Evolutionary conservation across 2,113 vertebrate species (phyloP), one percentile per base, ranked within the genome.

Genomic region (Erythrocebus patas): DNA sequence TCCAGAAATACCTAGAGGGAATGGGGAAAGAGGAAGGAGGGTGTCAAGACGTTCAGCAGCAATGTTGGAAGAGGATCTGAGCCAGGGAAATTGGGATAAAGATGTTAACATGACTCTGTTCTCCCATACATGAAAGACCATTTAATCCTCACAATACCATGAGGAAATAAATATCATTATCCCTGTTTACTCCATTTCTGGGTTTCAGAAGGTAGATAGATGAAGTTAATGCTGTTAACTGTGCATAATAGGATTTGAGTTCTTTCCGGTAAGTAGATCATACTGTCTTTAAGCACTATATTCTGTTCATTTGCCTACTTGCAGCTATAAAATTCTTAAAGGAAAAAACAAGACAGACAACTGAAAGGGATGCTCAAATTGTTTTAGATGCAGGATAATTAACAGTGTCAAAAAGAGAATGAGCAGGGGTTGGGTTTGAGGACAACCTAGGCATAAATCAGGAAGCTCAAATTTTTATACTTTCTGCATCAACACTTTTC

Each of bases 401-500:
- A 91, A 84, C 9, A 82, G 38, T 38, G 4, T 72, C 52, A 35
- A 95, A 82, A 81, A 93, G 9, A 72, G 23, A 45, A 8, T 52
- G 48, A 73, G 25, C 12, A 92, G 83, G 38, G 17, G 55, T 20
- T 75, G 25, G 25, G 32, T 88, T 79, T 79, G 8, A 66, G 79
- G 83, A 90, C 35, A 93, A n/a, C 23, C 8, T 18, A 83, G 20
- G 64, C 43, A 90, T 48, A 75, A 72, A 73, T 32, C 43, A 91
- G 45, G 38, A 95, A 80, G 20, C 23, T 93, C 61, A 45, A 72
- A 57, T 91, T 10, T 93, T 66, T 80, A 70, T 79, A 38, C 22
- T 96, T 87, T 92, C 35, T 93, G n/a, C 90, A 43, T 59, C 89
- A 95, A 85, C 23, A 91, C 14, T 83, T 96, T 64, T 8, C 48